Percentiles rank a stretch among this genome's conserved stretches.
Evolutionary conservation across 1,140 invertebrate genomes (phyloP).

Genomic region (Heliconius melpomene): DNA sequence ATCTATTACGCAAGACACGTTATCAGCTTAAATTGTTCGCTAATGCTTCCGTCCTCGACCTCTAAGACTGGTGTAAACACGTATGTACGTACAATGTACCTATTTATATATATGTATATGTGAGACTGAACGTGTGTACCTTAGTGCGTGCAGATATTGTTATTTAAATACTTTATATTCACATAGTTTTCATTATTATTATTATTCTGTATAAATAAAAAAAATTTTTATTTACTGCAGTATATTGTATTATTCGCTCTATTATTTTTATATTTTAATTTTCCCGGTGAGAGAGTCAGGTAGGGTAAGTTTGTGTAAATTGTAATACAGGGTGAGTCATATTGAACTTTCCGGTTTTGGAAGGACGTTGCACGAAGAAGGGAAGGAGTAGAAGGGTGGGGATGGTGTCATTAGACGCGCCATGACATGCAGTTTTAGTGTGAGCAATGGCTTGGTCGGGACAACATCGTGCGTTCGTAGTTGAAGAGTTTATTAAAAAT

Average conservation of each 20-base stretch:
- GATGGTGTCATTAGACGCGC: too few relatives aligned
- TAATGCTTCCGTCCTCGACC: constrained; percentile 46
- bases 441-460: too few relatives aligned
- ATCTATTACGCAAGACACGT: constrained; percentile 45
- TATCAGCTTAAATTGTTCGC: constrained; percentile 40
- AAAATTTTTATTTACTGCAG: background rate
- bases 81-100: background rate
- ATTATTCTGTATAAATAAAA: too few relatives aligned
- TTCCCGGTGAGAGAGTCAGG: background rate
- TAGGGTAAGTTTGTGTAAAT: too few relatives aligned
- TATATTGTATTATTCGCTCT: background rate
- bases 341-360: too few relatives aligned
- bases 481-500: too few relatives aligned
- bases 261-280: background rate
- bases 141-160: constrained; percentile 39
- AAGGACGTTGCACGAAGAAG: too few relatives aligned
- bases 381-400: too few relatives aligned
- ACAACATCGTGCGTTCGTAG: too few relatives aligned
- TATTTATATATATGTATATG: background rate
- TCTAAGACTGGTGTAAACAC: constrained; percentile 24
- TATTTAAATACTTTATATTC: constrained; percentile 30
- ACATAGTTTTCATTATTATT: background rate
- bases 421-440: too few relatives aligned
- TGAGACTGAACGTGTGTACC: background rate
- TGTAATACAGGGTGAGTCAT: too few relatives aligned